phyloP scores from a whole-genome alignment of 2,113 vertebrate genomes.

The Pollimyrus isidori region DNA sequence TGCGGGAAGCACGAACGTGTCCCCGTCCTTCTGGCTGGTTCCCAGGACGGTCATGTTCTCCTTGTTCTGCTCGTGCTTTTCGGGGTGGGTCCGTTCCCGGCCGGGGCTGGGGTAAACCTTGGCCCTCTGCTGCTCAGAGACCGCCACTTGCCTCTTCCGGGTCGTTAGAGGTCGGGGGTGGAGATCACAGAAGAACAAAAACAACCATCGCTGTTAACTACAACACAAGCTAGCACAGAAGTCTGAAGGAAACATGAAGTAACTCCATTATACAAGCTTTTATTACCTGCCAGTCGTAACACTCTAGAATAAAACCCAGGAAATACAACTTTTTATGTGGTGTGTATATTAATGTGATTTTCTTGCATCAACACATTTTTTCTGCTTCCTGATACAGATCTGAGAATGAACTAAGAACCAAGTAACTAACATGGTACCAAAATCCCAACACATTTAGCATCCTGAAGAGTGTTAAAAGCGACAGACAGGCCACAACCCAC shows the following conservation, averaged over 20 bases:
- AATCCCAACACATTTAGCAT: neutral
- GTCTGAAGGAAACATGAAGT: neutral
- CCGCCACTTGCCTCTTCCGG: conserved; percentile 38
- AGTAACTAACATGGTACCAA: neutral
- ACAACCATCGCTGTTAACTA: neutral
- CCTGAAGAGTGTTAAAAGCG: conserved; percentile 9
- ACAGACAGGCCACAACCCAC: neutral
- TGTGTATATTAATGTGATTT: neutral
- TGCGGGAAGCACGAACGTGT: conserved; percentile 60
- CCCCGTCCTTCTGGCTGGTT: conserved; percentile 42
- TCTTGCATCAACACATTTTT: neutral
- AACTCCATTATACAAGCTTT: neutral
- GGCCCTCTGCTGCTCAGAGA: conserved; percentile 34
- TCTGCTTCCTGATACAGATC: neutral
- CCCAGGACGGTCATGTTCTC: conserved; percentile 75
- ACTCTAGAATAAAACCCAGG: neutral
- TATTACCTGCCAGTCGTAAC: neutral
- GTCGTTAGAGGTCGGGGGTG: neutral
- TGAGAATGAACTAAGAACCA: neutral
- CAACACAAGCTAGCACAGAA: neutral
- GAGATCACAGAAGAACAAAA: neutral
- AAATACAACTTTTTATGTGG: neutral
- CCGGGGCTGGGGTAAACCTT: conserved; percentile 22
- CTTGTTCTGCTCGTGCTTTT: conserved; percentile 39
- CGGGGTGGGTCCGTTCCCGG: conserved; percentile 27